Percentiles rank a stretch among this genome's conserved stretches.
These are phyloP conservation scores for Heliconius congener DNA, from an alignment of 1,140 invertebrate genomes.

Conservation along the genomic window DNA sequence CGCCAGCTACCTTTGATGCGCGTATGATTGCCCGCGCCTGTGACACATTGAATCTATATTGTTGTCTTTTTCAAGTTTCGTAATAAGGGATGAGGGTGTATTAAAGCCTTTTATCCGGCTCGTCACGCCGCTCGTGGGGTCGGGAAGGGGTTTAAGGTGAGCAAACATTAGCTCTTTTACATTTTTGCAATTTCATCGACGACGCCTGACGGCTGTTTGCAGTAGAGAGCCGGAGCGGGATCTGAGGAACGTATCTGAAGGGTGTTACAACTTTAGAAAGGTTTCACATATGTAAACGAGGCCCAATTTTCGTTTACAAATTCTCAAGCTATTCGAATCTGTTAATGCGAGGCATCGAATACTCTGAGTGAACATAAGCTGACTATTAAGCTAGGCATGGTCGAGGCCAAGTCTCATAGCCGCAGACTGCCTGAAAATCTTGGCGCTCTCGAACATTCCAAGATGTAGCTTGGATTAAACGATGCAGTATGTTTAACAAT, in stretches of 20 bases:
- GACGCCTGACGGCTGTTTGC: slow-evolving; percentile 72
- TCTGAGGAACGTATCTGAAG: slow-evolving; percentile 54
- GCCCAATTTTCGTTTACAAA: slow-evolving; percentile 61
- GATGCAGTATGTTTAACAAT: slow-evolving; percentile 76
- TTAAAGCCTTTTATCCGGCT: slow-evolving; percentile 81
- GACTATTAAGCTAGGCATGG: slow-evolving; percentile 68
- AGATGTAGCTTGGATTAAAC: slow-evolving; percentile 77
- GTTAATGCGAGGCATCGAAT: slow-evolving; percentile 48
- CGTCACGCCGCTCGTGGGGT: slow-evolving; percentile 77
- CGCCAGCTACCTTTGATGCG: slow-evolving; percentile 77
- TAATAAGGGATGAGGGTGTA: slow-evolving; percentile 81
- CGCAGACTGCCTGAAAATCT: slow-evolving; percentile 76
- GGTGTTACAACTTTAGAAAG: slow-evolving; percentile 67
- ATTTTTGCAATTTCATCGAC: slow-evolving; percentile 80
- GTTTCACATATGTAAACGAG: slow-evolving; percentile 58
- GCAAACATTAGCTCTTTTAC: slow-evolving; percentile 81
- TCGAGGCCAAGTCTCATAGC: slow-evolving; percentile 67
- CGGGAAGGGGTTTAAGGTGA: slow-evolving; percentile 80
- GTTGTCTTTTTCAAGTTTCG: slow-evolving; percentile 82
- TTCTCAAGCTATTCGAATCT: slow-evolving; percentile 40
- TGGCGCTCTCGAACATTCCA: slow-evolving; percentile 77
- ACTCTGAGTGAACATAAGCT: slow-evolving; percentile 55
- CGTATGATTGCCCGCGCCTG: slow-evolving; percentile 79
- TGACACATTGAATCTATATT: slow-evolving; percentile 80
- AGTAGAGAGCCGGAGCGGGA: slow-evolving; percentile 49